Evolutionary conservation across 1,140 invertebrate genomes (phyloP).

Genomic region (Conus ventricosus): DNA sequence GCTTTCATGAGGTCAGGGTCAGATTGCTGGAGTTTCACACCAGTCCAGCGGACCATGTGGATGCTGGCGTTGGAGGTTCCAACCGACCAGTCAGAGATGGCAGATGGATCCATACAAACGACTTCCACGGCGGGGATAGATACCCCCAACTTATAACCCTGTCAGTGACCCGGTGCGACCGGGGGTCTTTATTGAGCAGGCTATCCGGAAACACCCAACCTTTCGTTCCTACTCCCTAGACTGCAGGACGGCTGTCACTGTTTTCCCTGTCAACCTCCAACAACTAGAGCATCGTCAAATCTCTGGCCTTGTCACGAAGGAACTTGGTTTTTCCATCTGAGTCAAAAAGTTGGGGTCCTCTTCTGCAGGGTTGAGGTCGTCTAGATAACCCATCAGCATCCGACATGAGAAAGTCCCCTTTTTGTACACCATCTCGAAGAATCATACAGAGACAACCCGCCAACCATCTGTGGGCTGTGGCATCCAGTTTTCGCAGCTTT

Average conservation of each 20-base stretch:
- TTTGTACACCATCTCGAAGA: slow-evolving; percentile 28
- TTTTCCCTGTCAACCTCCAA: too few species aligned
- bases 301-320: neutral
- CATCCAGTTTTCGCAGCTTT: slow-evolving; percentile 39
- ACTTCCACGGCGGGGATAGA: neutral
- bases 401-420: slow-evolving; percentile 25
- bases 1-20: too few species aligned
- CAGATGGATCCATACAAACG: neutral
- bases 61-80: neutral
- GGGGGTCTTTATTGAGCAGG: too few species aligned
- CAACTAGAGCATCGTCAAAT: slow-evolving; percentile 16
- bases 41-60: too few species aligned
- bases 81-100: neutral
- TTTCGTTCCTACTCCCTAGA: neutral
- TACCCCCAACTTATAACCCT: too few species aligned
- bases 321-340: neutral
- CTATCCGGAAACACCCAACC: too few species aligned
- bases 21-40: too few species aligned
- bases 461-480: slow-evolving; percentile 35
- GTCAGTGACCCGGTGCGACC: too few species aligned
- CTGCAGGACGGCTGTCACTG: neutral
- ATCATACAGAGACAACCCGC: slow-evolving; percentile 33
- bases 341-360: neutral
- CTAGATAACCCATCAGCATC: slow-evolving; percentile 34
- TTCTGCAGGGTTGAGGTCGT: neutral